These are phyloP conservation scores for Caiman crocodilus DNA, from an alignment of 2,797 vertebrate genomes.

Conservation along the genomic window DNA sequence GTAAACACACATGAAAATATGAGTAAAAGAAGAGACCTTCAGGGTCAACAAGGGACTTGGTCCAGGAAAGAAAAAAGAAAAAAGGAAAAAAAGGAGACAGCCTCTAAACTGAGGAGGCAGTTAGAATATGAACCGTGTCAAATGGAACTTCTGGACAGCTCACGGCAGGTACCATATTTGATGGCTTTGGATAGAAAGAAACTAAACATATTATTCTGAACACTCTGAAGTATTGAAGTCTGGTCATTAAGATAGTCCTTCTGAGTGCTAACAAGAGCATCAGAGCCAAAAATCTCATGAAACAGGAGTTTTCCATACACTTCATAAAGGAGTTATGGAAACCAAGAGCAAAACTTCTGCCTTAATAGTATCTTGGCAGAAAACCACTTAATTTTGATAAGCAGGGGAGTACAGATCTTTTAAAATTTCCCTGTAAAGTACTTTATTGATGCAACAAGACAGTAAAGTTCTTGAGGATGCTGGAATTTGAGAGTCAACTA, in stretches of 20 bases:
- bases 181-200: neutral
- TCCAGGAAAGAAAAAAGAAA: conserved; percentile 16
- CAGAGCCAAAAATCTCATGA: neutral
- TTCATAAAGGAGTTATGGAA: neutral
- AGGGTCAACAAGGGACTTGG: neutral
- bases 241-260: neutral
- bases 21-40: neutral
- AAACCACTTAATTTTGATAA: conserved; percentile 6
- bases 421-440: neutral
- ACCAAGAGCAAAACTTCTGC: neutral
- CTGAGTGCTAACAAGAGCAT: neutral
- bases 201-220: neutral
- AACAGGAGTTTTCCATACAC: neutral
- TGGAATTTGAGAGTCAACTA: neutral
- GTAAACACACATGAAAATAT: neutral
- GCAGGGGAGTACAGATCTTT: neutral
- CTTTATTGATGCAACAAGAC: neutral
- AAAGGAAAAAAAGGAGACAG: neutral
- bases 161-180: neutral
- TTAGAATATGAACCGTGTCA: neutral
- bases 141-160: conserved; percentile 2
- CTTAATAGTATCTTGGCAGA: neutral
- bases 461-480: neutral
- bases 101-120: neutral
- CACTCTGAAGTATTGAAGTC: neutral